Base-by-base conservation (phyloP, 2,113 vertebrate genomes). In the Leucopternis melanops region DNA sequence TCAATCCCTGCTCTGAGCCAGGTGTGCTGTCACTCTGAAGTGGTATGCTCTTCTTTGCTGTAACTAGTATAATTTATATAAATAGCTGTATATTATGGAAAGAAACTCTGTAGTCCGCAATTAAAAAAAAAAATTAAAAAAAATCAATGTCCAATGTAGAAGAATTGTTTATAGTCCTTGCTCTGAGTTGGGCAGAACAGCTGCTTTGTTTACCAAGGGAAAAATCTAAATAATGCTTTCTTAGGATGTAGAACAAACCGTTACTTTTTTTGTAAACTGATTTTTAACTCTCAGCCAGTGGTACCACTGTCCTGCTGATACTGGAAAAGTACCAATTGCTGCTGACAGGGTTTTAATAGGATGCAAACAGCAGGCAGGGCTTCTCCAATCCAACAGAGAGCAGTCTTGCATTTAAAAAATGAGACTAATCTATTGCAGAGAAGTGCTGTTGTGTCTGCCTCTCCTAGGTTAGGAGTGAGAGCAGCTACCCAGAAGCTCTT, bases 341-440 rank as follows among this genome's bases (percentile, higher is more conserved):
- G 73, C 50, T 67, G 52, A 8, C 4, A 42, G 44, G 9, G 20
- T 42, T 90, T 82, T 75, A 20, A 55, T 47, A 38, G 4, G 17
- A 34, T 84, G 57, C 15, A 49, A 65, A 69, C 13, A 85, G 44
- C 34, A 92, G 58, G 27, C 34, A 88, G 32, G 21, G 26, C 27
- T 75, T 88, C 54, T 92, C 17, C 38, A 52, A 13, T 57, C 82
- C 96, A 69, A 93, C 74, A 97, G 92, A 90, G 94, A 88, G 92
- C 94, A 93, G 57, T 50, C 88, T 96, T 93, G 66, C 18, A 11
- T 77, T 81, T 34, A 23, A 65, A 85, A 87, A 81, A 32, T 6
- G 7, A 59, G 52, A 63, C 19, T 22, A 5, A 52, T 23, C 31
- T 66, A 1, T 47, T 47, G 44, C 13, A 49, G 38, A 82, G 44